Evolutionary conservation across 2,113 vertebrate species (phyloP), one percentile per base, ranked within the genome.

Genomic region (Salminus brasiliensis): DNA sequence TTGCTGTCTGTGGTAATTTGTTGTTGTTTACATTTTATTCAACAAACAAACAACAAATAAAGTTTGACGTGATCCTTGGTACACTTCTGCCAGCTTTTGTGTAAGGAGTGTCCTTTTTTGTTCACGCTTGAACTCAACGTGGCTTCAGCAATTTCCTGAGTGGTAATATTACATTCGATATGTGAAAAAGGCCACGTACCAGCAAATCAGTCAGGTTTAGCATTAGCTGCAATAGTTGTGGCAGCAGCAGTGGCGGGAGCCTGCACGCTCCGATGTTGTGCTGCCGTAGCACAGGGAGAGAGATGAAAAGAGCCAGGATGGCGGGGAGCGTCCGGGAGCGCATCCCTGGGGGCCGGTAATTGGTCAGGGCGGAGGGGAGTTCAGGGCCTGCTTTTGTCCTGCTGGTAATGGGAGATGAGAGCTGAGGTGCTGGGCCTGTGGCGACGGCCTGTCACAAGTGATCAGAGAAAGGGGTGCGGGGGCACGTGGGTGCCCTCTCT

Each of bases 391-490:
- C 77, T 72, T 84, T 84, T 75, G 77, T 84, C 82, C 81, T 57
- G 69, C 36, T 66, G 45, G 74, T 86, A 82, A 86, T 60, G 47
- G 77, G 71, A 82, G 83, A 84, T 74, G 76, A 81, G 82, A 83
- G 69, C 68, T 52, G 57, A 83, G 76, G 72, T 81, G 52, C 67
- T 13, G 27, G 81, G 71, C 68, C 76, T 78, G 77, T 86, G 73
- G 78, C 43, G 62, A 75, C 65, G 36, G 76, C 59, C 55, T 81
- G 62, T 60, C 75, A 81, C 63, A 15, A 39, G 39, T 43, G 80
- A 81, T 74, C 79, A 79, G 67, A 79, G 43, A 67, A 49, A 62
- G 60, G 72, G 59, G 59, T 78, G 39, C 63, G 18, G 65, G 11
- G n/a, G 69, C 72, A 75, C n/a, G 52, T 77, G 82, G 78, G 12